These are phyloP conservation scores for Crotalus helleri DNA, from an alignment of 2,113 vertebrate genomes.

Conservation along the genomic window DNA sequence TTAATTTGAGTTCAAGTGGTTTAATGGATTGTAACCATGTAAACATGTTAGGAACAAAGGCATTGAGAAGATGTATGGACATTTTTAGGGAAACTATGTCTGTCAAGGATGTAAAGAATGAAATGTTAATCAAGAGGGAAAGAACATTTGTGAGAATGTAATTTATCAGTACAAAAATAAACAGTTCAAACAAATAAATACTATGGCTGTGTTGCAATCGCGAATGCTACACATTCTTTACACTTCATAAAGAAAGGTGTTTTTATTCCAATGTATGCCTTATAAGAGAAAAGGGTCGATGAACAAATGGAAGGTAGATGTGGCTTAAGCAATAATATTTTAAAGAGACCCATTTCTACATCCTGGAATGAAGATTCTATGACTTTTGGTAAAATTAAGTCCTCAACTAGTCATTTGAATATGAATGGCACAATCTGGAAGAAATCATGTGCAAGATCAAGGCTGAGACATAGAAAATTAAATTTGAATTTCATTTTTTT, in stretches of 20 bases:
- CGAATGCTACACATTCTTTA: not conserved
- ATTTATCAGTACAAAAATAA: slow-evolving; percentile 31
- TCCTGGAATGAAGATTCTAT: not conserved
- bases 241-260: not conserved
- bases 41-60: slow-evolving; percentile 13
- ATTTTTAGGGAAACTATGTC: slow-evolving; percentile 22
- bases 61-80: slow-evolving; percentile 8
- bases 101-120: slow-evolving; percentile 25
- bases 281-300: not conserved
- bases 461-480: not conserved
- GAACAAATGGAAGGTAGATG: not conserved
- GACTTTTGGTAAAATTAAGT: not conserved
- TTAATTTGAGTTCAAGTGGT: not conserved
- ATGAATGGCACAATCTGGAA: not conserved
- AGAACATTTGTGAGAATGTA: slow-evolving; percentile 20
- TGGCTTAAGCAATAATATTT: not conserved
- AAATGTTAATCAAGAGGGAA: slow-evolving; percentile 24
- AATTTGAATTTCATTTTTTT: not conserved
- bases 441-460: not conserved
- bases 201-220: not conserved
- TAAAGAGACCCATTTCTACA: not conserved
- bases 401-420: not conserved
- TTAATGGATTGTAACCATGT: slow-evolving; percentile 23
- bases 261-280: not conserved
- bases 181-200: slow-evolving; percentile 30